Conservation (phyloP, 2,797 vertebrate genomes). For the Dromococcyx pavoninus region DNA sequence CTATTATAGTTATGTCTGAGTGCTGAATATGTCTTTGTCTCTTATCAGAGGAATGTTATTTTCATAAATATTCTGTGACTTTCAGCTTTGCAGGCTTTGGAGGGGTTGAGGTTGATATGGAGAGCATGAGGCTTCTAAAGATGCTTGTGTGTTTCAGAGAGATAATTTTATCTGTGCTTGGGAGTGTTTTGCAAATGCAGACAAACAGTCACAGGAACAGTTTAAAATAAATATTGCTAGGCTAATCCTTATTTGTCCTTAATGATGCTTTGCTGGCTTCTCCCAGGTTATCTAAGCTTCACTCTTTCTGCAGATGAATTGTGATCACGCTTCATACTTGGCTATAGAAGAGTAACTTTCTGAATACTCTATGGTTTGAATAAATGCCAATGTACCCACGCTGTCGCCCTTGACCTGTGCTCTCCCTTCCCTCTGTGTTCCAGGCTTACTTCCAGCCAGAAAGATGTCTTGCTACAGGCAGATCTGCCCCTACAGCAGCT, state of each 20-base stretch:
- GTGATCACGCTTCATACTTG: not conserved
- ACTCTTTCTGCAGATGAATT: not conserved
- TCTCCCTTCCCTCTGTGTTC: not conserved
- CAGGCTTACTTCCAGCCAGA: not conserved
- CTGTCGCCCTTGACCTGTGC: not conserved
- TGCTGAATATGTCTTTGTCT: not conserved
- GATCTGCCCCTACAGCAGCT: not conserved
- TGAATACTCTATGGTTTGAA: not conserved
- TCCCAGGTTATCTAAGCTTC: not conserved
- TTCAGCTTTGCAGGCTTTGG: not conserved
- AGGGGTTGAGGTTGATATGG: not conserved
- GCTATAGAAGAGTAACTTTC: not conserved
- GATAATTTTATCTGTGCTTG: not conserved
- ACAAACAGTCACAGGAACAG: not conserved
- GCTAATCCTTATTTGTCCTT: not conserved
- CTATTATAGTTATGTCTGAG: not conserved
- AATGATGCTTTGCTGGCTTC: not conserved
- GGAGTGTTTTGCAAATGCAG: not conserved
- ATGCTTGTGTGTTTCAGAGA: not conserved
- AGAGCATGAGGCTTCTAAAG: not conserved
- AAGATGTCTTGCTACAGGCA: not conserved
- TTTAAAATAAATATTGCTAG: not conserved
- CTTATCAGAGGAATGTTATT: not conserved
- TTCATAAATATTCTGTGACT: not conserved
- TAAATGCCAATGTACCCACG: accelerated